Base-by-base conservation (phyloP, 2,113 vertebrate species). In the Raja brachyura region DNA sequence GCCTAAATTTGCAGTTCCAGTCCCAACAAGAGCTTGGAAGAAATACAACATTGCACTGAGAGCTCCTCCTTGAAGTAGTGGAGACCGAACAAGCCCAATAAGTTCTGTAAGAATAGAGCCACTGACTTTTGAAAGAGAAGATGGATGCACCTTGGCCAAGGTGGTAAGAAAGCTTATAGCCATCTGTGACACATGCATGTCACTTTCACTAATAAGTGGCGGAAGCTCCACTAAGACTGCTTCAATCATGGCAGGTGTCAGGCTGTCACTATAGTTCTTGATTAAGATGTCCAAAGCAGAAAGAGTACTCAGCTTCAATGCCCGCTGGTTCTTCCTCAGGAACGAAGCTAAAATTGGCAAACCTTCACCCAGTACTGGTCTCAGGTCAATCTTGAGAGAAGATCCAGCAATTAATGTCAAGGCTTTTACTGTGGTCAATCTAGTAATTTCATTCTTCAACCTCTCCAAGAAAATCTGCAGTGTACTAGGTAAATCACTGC, bases 141-240 rank as follows among this genome's bases (percentile, higher is more conserved):
- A 98, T 88, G 98, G 99, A 96, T 99, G 99, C 3, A 98, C 98
- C 94, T 97, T 98, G 78, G 98, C 99, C 95, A 99, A 96, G 0
- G 99, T 99, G 94, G 99, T 99, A 93, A 99, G 97, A 95, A 99
- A 99, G 95, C 98, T 99, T 95, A 99, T 98, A 93, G 98, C 98
- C 98, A 99, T 99, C 96, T 99, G 99, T 0, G 98, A 99, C 93
- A 99, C 98, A 70, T 99, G 99, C 99, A 99, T 99, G 96, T 99
- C 99, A 93, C 98, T 99, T 95, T 99, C 99, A 0, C 98, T 99
- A 96, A 99, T 99, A 90, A 99, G 98, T 56, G 99, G 98, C 0
- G 99, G 98, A 94, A 99, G 98, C 96, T 99, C 99, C 56, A 98
- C 98, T 93, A 99, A 95, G 86, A 99, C 99, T 8, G 99, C 98